Base-by-base conservation (phyloP, 2,888 invertebrate species). In the Drymonia ruficornis region DNA sequence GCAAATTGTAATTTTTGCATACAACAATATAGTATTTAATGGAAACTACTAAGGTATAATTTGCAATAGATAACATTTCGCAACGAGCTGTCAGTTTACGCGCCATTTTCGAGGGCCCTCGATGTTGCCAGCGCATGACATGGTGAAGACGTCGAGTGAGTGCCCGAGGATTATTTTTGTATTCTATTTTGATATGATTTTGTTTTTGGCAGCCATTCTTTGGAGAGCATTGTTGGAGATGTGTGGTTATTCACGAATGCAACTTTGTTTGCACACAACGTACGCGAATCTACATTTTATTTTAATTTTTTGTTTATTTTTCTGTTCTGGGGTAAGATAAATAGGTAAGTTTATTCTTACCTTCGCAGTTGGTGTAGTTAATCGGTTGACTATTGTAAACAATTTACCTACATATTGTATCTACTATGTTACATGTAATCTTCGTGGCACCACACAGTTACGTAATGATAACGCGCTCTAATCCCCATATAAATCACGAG, bases 401-500 rank as follows among this genome's bases (percentile, higher is more conserved):
- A 23, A 23, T 23, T 2, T 2, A 36, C 13, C 11, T n/a, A n/a
- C n/a, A 13, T 4, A 13, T 4, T 36, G 13, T n/a, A n/a, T 4
- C 6, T 36, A 36, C 9, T 11, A 15, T n/a, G 38, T 40, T 45
- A 52, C 18, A 55, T 52, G 49, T 52, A 59, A 59, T 63, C 62
- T 59, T 67, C 56, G 56, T 56, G 52, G 66, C 63, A 67, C 63
- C 69, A 54, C 67, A 67, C 62, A 70, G 72, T 65, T 71, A 70
- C 73, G 72, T 73, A 77, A 80, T 84, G 87, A 87, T 88, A 88
- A 86, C 83, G 68, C 70, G 58, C 70, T 76, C 73, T 87, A 89
- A 91, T 88, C 91, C 86, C 62, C 80, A 69, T 80, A 91, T 90
- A 91, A 90, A 91, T 90, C 88, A 89, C 73, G 52, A 61, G 74